These are phyloP conservation scores for Uloborus plumipes DNA, from an alignment of 2,888 invertebrate species.

Conservation along the genomic window DNA sequence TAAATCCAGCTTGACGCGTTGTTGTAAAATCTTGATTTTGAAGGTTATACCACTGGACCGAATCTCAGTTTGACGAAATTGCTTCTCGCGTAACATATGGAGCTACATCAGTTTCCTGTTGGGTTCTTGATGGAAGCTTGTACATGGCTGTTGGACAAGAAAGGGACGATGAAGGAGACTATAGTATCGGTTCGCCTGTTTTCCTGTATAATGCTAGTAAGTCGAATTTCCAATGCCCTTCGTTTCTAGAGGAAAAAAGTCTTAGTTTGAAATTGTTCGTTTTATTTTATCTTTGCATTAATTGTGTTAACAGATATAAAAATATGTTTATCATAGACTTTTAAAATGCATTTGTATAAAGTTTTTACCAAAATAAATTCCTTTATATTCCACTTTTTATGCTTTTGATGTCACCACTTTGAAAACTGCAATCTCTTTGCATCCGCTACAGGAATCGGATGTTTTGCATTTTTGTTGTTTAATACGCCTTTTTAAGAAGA, in stretches of 20 bases:
- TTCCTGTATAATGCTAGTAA: slow-evolving; percentile 50
- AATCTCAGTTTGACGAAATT: slow-evolving; percentile 46
- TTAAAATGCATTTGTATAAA: too few species aligned
- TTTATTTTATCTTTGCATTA: too few species aligned
- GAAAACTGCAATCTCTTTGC: too few species aligned
- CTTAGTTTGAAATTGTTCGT: neutral
- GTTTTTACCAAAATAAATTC: too few species aligned
- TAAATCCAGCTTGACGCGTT: too few species aligned
- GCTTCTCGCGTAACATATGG: slow-evolving; percentile 6
- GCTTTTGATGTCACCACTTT: too few species aligned
- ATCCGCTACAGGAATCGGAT: too few species aligned
- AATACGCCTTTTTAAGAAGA: too few species aligned
- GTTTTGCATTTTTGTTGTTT: too few species aligned
- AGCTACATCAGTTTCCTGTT: slow-evolving; percentile 34
- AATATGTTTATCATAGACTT: too few species aligned
- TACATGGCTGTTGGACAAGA: slow-evolving; percentile 47
- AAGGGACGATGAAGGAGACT: slow-evolving; percentile 21
- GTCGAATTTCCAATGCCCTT: neutral
- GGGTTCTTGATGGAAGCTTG: slow-evolving; percentile 43
- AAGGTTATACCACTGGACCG: slow-evolving; percentile 52
- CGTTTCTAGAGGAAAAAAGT: neutral
- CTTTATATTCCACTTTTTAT: too few species aligned
- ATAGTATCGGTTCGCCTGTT: slow-evolving; percentile 28
- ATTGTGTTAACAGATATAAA: too few species aligned
- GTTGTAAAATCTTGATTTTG: neutral